Conservation (phyloP, 2,797 vertebrate genomes). For the Pyrrhura leucotis region DNA sequence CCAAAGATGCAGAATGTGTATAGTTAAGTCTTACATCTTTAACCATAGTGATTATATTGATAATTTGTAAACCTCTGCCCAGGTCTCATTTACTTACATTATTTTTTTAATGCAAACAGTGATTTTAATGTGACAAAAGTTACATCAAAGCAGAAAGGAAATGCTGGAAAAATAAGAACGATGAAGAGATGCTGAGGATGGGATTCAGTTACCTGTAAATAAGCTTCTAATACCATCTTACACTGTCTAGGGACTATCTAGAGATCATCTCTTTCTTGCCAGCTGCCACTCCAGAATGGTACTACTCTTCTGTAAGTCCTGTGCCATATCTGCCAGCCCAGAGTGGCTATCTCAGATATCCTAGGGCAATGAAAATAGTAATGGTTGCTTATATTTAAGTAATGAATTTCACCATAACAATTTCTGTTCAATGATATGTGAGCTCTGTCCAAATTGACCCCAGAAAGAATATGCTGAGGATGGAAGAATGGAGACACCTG, state of each 20-base stretch:
- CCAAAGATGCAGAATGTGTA: not conserved
- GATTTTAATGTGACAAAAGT: not conserved
- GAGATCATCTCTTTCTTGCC: slow-evolving; percentile 15
- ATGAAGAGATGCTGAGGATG: not conserved
- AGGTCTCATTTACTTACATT: not conserved
- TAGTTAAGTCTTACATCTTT: not conserved
- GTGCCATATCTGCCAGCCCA: not conserved
- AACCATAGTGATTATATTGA: not conserved
- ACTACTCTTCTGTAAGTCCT: not conserved
- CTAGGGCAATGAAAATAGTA: not conserved
- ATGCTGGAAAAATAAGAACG: not conserved
- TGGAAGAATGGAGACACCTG: not conserved
- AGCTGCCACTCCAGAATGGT: not conserved
- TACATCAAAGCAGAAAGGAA: not conserved
- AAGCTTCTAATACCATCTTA: slow-evolving; percentile 45
- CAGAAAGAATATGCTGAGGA: not conserved
- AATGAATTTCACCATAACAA: not conserved
- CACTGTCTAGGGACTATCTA: not conserved
- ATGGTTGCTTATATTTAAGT: not conserved
- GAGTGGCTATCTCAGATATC: not conserved
- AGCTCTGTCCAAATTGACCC: not conserved
- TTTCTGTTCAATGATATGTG: not conserved
- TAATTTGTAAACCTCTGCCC: not conserved
- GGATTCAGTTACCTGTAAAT: not conserved
- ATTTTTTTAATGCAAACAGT: not conserved